phyloP scores from a whole-genome alignment of 2,888 invertebrate species.

The Dryocosmus kuriphilus region DNA sequence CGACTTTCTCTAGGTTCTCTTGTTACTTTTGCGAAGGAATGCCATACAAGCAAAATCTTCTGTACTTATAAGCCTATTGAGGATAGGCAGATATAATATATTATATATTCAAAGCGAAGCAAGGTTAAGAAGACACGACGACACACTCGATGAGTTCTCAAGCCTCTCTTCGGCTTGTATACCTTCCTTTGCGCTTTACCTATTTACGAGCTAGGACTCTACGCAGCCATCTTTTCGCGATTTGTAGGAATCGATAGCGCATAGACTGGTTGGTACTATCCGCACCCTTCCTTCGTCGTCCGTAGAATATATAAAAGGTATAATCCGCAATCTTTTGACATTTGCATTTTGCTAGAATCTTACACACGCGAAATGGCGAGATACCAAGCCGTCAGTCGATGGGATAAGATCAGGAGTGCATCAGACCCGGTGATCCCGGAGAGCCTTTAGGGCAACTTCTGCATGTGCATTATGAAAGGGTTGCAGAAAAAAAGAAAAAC shows the following conservation, averaged over 20 bases:
- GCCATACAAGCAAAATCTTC: not conserved
- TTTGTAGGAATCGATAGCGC: constrained; percentile 29
- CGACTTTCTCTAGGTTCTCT: not conserved
- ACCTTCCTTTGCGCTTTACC: constrained; percentile 11
- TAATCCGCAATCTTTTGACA: constrained; percentile 37
- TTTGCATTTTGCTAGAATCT: constrained; percentile 33
- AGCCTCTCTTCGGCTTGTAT: not conserved
- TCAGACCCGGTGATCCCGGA: constrained; percentile 34
- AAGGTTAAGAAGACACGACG: constrained; percentile 15
- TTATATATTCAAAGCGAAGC: constrained; percentile 19
- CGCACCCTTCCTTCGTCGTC: not conserved
- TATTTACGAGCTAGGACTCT: constrained; percentile 20
- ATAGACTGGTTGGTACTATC: not conserved
- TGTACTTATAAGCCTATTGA: not conserved
- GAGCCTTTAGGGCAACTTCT: constrained; percentile 22
- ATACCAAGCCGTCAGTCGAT: constrained; percentile 27
- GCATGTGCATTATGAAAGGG: constrained; percentile 8
- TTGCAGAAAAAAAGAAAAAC: not conserved
- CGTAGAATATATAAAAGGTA: constrained; percentile 13
- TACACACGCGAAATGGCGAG: constrained; percentile 20
- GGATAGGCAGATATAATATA: not conserved
- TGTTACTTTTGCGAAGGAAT: not conserved
- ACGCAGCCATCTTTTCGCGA: not conserved
- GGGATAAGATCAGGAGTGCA: constrained; percentile 31
- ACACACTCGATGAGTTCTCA: constrained; percentile 1